Conservation (phyloP, 2,113 vertebrate species). For the Nyctereutes procyonoides region DNA sequence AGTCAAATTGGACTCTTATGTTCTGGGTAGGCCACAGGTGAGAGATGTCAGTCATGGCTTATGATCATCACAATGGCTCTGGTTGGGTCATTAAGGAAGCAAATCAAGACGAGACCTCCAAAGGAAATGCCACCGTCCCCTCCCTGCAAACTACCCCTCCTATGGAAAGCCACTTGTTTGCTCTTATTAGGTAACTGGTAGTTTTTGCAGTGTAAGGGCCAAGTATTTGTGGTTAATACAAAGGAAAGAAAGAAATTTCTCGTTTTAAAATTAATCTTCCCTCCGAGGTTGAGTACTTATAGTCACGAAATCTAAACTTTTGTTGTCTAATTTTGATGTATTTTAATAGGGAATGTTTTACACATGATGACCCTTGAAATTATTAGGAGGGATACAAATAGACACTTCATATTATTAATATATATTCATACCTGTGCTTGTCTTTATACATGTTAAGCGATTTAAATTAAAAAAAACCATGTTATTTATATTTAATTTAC, state of each 20-base stretch:
- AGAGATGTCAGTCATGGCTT: not conserved
- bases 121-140: not conserved
- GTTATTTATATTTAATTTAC: conserved; percentile 1
- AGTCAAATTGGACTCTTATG: conserved; percentile 65
- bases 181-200: conserved; percentile 48
- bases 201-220: not conserved
- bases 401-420: conserved; percentile 8
- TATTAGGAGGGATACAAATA: not conserved
- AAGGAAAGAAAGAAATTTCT: not conserved
- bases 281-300: not conserved
- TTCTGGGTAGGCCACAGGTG: conserved; percentile 45
- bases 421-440: not conserved
- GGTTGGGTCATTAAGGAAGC: conserved; percentile 34
- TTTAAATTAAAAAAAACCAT: conserved; percentile 18
- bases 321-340: conserved; percentile 28
- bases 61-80: conserved; percentile 22
- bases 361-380: not conserved
- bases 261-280: not conserved
- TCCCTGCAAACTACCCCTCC: not conserved
- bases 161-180: conserved; percentile 40
- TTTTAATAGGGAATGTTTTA: conserved; percentile 35
- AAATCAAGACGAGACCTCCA: not conserved
- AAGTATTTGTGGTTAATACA: not conserved
- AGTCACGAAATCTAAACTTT: not conserved
- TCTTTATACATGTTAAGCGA: not conserved